Evolutionary conservation across 1,140 invertebrate genomes (phyloP).

Genomic region (Rhopalosiphum maidis): DNA sequence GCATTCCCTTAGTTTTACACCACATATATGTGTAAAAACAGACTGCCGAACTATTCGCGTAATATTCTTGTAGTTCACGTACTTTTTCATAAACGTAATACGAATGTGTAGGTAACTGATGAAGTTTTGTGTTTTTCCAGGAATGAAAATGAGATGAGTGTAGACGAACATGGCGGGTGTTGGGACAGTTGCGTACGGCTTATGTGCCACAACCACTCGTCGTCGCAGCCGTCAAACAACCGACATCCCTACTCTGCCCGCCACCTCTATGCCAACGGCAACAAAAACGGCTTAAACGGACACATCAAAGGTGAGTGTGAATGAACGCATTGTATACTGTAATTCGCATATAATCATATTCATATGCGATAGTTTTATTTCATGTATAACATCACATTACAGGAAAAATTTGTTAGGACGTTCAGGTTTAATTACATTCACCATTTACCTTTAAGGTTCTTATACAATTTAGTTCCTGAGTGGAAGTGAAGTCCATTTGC

Average conservation of each 20-base stretch:
- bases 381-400: background rate
- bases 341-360: background rate
- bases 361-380: background rate
- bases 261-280: constrained; percentile 53
- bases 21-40: background rate
- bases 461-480: background rate
- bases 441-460: background rate
- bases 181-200: constrained; percentile 55
- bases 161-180: constrained; percentile 55
- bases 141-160: constrained; percentile 55
- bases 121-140: background rate
- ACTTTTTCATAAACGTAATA: background rate
- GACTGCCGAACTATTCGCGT: accelerated
- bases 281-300: constrained; percentile 46
- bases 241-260: constrained; percentile 47
- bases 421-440: background rate
- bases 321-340: background rate
- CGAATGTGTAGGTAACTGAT: background rate
- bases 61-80: background rate
- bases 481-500: background rate
- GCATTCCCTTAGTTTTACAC: background rate
- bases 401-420: no score
- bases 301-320: constrained; percentile 47
- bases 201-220: constrained; percentile 53
- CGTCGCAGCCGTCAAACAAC: constrained; percentile 42